A percentile compares a stretch with the other conserved stretches of the same genome.
Conservation (phyloP, 1,140 invertebrate genomes). For the Caenorhabditis briggsae region DNA sequence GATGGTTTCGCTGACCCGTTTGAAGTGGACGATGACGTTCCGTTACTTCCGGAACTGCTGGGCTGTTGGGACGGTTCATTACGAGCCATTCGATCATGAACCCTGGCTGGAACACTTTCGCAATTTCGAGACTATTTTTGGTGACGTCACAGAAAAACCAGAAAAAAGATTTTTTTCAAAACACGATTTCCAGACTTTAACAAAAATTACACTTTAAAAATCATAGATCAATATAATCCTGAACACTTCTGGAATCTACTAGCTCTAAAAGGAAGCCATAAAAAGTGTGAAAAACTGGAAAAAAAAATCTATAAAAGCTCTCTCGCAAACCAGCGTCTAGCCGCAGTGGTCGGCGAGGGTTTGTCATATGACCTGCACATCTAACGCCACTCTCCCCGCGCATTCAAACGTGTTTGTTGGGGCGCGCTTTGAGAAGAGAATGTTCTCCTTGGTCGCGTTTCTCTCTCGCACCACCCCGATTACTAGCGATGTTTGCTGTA, state of each 20-base stretch:
- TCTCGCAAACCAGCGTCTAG: not conserved
- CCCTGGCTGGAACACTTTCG: constrained; percentile 4
- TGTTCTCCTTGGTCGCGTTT: not conserved
- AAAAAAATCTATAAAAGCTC: constrained; percentile 40
- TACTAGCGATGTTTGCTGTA: constrained; percentile 26
- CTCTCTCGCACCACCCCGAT: not conserved
- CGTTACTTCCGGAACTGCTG: constrained; percentile 27
- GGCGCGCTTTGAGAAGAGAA: constrained; percentile 11
- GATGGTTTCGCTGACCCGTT: constrained; percentile 37
- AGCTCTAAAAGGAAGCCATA: too few species aligned
- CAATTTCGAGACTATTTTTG: not conserved
- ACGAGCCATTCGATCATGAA: constrained; percentile 44
- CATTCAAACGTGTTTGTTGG: constrained; percentile 44
- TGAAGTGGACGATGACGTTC: not conserved
- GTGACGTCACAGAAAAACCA: not conserved
- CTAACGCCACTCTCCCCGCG: constrained; percentile 26
- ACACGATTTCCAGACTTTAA: not conserved
- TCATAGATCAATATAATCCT: too few species aligned
- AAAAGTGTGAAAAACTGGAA: not conserved
- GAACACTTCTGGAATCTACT: too few species aligned
- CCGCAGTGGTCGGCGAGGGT: not conserved
- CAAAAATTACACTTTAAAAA: too few species aligned
- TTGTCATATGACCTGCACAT: constrained; percentile 48
- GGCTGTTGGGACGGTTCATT: constrained; percentile 23
- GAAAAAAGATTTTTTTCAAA: not conserved